These are phyloP conservation scores for Drosophila dives DNA, from an alignment of 2,888 invertebrate species.

Conservation along the genomic window DNA sequence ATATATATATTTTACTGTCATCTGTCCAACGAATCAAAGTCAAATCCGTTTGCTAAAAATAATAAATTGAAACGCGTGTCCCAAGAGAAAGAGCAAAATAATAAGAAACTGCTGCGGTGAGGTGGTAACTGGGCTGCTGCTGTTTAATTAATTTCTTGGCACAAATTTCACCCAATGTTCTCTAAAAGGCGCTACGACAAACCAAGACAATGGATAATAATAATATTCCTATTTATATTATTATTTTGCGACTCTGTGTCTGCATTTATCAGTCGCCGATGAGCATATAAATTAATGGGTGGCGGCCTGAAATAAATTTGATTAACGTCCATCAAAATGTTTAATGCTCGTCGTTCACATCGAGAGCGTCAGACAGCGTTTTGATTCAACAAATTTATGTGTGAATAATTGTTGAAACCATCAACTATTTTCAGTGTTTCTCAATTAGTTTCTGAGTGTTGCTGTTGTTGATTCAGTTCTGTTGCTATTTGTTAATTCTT, in stretches of 20 bases:
- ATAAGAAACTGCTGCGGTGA: background rate
- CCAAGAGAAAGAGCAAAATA: background rate
- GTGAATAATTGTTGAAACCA: constrained; percentile 44
- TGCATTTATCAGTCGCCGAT: constrained; percentile 43
- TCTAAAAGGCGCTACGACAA: constrained; percentile 15
- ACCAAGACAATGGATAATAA: constrained; percentile 28
- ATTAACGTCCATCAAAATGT: constrained; percentile 61
- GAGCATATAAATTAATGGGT: constrained; percentile 19
- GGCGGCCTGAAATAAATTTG: constrained; percentile 46
- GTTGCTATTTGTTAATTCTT: constrained; percentile 7
- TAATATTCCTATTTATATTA: background rate
- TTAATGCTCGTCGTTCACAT: constrained; percentile 52
- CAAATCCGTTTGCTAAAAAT: constrained; percentile 25
- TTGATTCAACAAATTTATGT: constrained; percentile 47
- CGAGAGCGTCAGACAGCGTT: constrained; percentile 23
- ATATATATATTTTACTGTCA: background rate
- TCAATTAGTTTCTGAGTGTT: constrained; percentile 11
- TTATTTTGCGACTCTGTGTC: background rate
- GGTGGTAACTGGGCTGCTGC: background rate
- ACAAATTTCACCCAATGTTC: constrained; percentile 29
- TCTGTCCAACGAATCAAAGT: background rate
- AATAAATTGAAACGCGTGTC: constrained; percentile 18
- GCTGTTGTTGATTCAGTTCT: background rate
- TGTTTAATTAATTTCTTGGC: constrained; percentile 63
- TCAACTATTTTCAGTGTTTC: constrained; percentile 43